phyloP scores from a whole-genome alignment of 1,140 invertebrate genomes.

The Drosophila grimshawi region DNA sequence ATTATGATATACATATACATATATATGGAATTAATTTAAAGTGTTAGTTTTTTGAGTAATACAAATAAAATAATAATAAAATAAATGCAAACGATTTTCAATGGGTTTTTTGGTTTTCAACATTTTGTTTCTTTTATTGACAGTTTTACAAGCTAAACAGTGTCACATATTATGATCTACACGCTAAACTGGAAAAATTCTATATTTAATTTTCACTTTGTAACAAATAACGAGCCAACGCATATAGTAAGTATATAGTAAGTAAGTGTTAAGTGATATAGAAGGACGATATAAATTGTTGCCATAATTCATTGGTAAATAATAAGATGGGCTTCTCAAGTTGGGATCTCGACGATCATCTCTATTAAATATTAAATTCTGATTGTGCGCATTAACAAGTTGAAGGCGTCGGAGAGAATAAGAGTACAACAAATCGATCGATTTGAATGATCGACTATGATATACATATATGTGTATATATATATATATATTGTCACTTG shows the following conservation, averaged over 20 bases:
- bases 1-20: slow-evolving; percentile 14
- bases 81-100: slow-evolving; percentile 10
- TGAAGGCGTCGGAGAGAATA: not conserved
- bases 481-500: slow-evolving; percentile 62
- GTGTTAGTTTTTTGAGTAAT: slow-evolving; percentile 68
- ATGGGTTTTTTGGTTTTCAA: slow-evolving; percentile 26
- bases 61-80: slow-evolving; percentile 38
- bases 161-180: slow-evolving; percentile 54
- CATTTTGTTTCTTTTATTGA: slow-evolving; percentile 56
- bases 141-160: slow-evolving; percentile 58
- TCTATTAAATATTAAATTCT: slow-evolving; percentile 10
- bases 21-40: slow-evolving; percentile 30
- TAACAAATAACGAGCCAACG: slow-evolving; percentile 70
- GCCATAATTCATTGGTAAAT: not conserved
- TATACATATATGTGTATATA: not conserved
- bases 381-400: slow-evolving; percentile 31
- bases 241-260: slow-evolving; percentile 45
- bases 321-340: not conserved
- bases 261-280: slow-evolving; percentile 9
- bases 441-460: slow-evolving; percentile 26
- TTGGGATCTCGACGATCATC: not conserved
- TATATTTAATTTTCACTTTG: slow-evolving; percentile 33
- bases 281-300: not conserved
- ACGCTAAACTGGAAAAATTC: slow-evolving; percentile 61
- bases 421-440: not conserved